Conservation (phyloP, 92 coral and sea anemone species). For the Phenganax subtilis region DNA sequence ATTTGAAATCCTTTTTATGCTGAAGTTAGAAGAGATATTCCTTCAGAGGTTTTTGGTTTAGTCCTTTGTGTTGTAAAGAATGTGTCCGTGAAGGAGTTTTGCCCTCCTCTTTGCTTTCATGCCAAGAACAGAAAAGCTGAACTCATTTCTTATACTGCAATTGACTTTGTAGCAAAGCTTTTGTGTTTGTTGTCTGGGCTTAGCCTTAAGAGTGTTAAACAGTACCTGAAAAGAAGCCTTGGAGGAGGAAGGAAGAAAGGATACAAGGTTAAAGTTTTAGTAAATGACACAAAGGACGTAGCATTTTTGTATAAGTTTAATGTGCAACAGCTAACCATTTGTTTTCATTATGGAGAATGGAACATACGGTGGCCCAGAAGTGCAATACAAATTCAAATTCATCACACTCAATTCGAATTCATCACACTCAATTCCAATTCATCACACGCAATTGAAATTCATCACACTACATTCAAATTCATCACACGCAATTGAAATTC, state of each 20-base stretch:
- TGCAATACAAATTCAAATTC: no score
- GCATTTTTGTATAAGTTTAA: no score
- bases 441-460: no score
- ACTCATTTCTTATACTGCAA: slow-evolving; percentile 51
- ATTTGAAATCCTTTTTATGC: slow-evolving; percentile 47
- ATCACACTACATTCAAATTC: no score
- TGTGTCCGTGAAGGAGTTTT: slow-evolving; percentile 40
- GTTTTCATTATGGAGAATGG: no score
- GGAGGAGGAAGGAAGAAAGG: slow-evolving; percentile 2
- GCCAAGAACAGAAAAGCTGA: slow-evolving; percentile 55
- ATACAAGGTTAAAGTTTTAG: slow-evolving; percentile 9
- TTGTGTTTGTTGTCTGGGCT: slow-evolving; percentile 47
- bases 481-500: no score
- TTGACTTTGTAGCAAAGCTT: slow-evolving; percentile 51
- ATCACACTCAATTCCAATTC: no score
- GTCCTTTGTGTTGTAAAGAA: slow-evolving; percentile 33
- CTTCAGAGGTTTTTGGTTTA: slow-evolving; percentile 24
- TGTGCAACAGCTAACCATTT: no score
- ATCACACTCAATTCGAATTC: no score
- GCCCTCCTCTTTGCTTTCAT: slow-evolving; percentile 41
- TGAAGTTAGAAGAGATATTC: slow-evolving; percentile 47
- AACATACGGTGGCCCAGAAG: no score
- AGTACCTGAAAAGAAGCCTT: neutral
- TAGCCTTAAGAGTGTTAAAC: neutral
- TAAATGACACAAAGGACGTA: neutral